These are phyloP conservation scores for Crepidodera aurea DNA, from an alignment of 2,888 invertebrate genomes.

Conservation along the genomic window DNA sequence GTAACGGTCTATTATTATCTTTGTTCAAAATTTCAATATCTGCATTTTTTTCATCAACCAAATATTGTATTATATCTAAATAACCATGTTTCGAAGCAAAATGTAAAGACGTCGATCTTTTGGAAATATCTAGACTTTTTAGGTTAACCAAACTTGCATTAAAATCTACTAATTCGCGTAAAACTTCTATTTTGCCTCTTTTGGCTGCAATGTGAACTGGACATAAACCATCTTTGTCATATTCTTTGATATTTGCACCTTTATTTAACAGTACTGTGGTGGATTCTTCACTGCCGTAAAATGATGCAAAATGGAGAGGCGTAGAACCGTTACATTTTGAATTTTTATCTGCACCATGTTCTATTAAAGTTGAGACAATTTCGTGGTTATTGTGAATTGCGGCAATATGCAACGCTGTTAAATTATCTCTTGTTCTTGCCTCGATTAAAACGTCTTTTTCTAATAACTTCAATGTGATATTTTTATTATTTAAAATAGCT, in stretches of 20 bases:
- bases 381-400: background rate
- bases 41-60: background rate
- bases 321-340: background rate
- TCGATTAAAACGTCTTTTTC: background rate
- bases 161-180: background rate
- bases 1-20: background rate
- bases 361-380: background rate
- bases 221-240: background rate
- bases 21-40: background rate
- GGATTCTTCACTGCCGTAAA: background rate
- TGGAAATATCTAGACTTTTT: background rate
- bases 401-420: background rate
- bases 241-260: background rate
- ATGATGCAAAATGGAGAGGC: background rate
- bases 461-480: background rate
- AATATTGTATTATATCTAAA: conserved; percentile 5
- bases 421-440: background rate
- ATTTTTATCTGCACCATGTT: background rate
- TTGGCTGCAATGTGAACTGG: background rate
- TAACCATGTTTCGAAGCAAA: background rate
- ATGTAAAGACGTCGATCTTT: background rate
- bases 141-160: background rate
- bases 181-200: background rate
- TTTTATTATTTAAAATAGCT: background rate
- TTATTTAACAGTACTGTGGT: background rate